Percentiles rank a stretch among this genome's conserved stretches.
phyloP scores from a whole-genome alignment of 2,797 vertebrate genomes.

The Dicrostonyx torquatus region DNA sequence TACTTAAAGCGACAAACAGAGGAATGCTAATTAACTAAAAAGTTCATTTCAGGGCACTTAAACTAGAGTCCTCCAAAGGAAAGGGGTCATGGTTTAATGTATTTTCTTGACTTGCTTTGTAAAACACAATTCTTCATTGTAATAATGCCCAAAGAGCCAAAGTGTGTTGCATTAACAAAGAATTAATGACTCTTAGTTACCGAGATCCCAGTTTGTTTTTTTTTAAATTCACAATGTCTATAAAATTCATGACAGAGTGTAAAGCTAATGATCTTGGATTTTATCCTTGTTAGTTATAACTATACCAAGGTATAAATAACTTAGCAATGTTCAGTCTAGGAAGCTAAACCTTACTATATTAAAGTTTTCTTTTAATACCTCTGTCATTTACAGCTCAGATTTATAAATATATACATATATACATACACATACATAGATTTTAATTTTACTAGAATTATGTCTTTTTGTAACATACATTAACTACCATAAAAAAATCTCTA shows the following conservation, averaged over 20 bases:
- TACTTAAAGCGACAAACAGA: constrained; percentile 84
- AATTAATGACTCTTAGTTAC: constrained; percentile 83
- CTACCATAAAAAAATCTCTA: neutral
- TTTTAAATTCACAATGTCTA: constrained; percentile 80
- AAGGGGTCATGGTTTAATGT: constrained; percentile 83
- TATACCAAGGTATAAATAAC: constrained; percentile 80
- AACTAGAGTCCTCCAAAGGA: constrained; percentile 72
- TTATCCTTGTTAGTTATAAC: constrained; percentile 71
- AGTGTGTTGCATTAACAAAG: constrained; percentile 83
- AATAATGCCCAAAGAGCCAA: constrained; percentile 82
- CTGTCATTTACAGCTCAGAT: neutral
- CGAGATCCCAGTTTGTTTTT: constrained; percentile 70
- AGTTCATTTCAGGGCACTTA: constrained; percentile 76
- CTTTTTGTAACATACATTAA: neutral
- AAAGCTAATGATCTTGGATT: constrained; percentile 79
- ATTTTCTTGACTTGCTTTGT: constrained; percentile 84
- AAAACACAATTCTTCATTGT: constrained; percentile 86
- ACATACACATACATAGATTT: neutral
- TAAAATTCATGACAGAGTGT: constrained; percentile 76
- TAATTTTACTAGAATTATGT: neutral
- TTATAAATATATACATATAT: neutral
- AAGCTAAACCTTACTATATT: neutral
- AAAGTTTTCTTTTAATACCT: neutral
- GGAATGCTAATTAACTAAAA: constrained; percentile 85
- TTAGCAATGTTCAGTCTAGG: constrained; percentile 63